These are phyloP conservation scores for Drosophila nr. perissopoda DNA, from an alignment of 2,888 invertebrate genomes.

Conservation along the genomic window DNA sequence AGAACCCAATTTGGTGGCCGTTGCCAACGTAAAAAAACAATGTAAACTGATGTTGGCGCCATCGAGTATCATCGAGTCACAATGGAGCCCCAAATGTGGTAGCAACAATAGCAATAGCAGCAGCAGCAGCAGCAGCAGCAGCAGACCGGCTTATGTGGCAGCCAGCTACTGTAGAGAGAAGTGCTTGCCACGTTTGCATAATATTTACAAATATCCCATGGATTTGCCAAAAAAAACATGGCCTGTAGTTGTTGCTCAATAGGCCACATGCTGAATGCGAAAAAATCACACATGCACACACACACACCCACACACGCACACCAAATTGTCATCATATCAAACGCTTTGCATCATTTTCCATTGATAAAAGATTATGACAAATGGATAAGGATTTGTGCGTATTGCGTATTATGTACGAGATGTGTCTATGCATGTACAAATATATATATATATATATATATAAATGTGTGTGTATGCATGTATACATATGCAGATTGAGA, in stretches of 20 bases:
- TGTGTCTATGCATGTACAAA: background rate
- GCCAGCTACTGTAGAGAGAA: conserved; percentile 29
- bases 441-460: background rate
- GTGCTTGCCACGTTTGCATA: conserved; percentile 56
- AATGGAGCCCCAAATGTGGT: conserved; percentile 42
- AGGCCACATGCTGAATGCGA: conserved; percentile 4
- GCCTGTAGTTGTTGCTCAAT: conserved; percentile 19
- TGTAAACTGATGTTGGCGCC: conserved; percentile 41
- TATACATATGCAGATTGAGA: conserved; percentile 12
- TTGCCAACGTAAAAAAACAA: conserved; percentile 40
- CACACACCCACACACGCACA: background rate
- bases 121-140: background rate
- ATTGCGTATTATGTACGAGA: background rate
- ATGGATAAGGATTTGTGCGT: conserved; percentile 28
- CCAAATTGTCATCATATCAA: conserved; percentile 35
- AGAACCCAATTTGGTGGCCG: conserved; percentile 70
- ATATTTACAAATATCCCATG: conserved; percentile 52
- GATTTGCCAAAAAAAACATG: conserved; percentile 25
- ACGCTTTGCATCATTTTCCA: conserved; percentile 27
- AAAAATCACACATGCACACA: conserved; percentile 9
- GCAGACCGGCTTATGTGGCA: conserved; percentile 16
- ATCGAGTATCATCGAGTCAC: conserved; percentile 34
- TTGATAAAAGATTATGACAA: conserved; percentile 46
- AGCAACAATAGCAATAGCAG: conserved; percentile 5
- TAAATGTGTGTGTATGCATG: no score